Evolutionary conservation across 2,888 invertebrate species (phyloP).

Genomic region (Muschampia plurimacula): DNA sequence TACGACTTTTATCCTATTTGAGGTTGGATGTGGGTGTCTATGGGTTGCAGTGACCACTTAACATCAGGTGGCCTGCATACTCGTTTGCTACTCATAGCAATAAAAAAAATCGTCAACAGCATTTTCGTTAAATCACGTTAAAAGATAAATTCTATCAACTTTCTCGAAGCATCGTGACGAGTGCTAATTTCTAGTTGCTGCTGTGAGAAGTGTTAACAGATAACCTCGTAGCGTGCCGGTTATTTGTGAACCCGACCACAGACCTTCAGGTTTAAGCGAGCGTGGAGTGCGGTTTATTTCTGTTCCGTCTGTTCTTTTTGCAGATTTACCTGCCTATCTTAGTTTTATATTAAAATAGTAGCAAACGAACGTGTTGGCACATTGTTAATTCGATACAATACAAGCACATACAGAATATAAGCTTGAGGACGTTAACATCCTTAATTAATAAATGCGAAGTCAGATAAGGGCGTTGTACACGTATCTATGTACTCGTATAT

Average conservation of each 20-base stretch:
- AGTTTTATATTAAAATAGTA: neutral
- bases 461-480: too few species aligned
- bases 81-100: too few species aligned
- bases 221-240: constrained; percentile 5
- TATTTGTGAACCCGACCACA: constrained; percentile 31
- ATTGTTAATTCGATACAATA: neutral
- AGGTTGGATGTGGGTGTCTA: too few species aligned
- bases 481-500: too few species aligned
- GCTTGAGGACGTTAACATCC: too few species aligned
- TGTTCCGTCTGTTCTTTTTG: constrained; percentile 39
- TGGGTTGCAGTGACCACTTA: too few species aligned
- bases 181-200: constrained; percentile 23
- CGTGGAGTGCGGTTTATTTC: constrained; percentile 40
- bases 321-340: constrained; percentile 35
- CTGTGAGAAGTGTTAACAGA: constrained; percentile 15
- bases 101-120: too few species aligned
- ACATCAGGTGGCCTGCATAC: too few species aligned
- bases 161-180: constrained; percentile 34
- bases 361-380: neutral
- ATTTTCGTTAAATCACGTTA: constrained; percentile 11
- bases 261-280: constrained; percentile 37
- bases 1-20: too few species aligned
- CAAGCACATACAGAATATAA: too few species aligned
- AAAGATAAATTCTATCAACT: constrained; percentile 35
- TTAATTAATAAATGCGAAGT: too few species aligned